Conservation (phyloP, 2,888 invertebrate species). For the Tolmerus cingulatus region DNA sequence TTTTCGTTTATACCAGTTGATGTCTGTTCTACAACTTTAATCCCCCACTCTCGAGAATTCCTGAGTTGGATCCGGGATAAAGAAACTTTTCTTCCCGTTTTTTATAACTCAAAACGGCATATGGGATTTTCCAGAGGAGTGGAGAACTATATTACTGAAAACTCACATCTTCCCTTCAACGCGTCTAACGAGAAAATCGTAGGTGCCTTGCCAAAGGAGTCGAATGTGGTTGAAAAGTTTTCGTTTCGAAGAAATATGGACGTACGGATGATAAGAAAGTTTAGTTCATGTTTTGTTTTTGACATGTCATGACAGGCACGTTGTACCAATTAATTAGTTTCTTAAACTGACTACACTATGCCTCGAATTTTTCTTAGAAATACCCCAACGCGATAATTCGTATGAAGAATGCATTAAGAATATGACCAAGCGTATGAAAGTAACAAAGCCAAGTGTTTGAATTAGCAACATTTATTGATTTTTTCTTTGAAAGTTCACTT, state of each 20-base stretch:
- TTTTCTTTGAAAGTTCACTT: background rate
- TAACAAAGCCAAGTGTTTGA: background rate
- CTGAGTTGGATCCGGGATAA: background rate
- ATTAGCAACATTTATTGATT: background rate
- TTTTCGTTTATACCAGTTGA: background rate
- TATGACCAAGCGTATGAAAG: background rate
- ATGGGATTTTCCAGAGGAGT: background rate
- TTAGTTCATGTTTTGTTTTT: background rate
- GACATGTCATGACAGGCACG: background rate
- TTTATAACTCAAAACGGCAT: background rate
- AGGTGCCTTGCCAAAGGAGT: background rate
- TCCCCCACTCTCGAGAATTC: background rate
- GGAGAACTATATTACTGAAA: background rate
- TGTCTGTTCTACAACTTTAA: constrained; percentile 3
- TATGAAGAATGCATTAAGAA: background rate
- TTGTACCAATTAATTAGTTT: background rate
- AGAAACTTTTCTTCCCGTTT: background rate
- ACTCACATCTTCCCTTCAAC: background rate
- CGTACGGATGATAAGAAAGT: background rate
- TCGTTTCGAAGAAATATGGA: background rate
- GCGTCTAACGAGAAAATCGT: background rate
- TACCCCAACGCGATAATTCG: background rate
- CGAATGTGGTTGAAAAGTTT: background rate
- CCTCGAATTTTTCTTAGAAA: background rate
- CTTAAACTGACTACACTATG: background rate